Percentiles rank a stretch among this genome's conserved stretches.
Evolutionary conservation across 2,888 invertebrate genomes (phyloP).

Genomic region (Neria commutata): DNA sequence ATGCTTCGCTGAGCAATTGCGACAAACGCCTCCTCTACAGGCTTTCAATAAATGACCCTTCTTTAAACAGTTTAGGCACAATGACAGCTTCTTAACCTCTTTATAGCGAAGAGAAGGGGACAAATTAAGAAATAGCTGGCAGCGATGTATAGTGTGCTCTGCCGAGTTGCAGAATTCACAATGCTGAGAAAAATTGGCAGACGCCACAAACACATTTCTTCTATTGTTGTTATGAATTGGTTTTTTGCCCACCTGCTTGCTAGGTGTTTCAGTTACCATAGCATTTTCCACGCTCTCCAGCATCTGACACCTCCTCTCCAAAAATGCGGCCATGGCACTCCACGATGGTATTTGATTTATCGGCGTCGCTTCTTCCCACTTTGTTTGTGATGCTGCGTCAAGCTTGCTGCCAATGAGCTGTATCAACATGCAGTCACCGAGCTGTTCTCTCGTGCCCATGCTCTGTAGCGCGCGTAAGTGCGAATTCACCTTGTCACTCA

Average conservation of each 20-base stretch:
- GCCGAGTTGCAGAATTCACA: too few relatives aligned
- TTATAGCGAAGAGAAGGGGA: conserved; percentile 11
- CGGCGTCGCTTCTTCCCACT: conserved; percentile 20
- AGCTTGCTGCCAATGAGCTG: conserved; percentile 10
- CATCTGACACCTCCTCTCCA: conserved; percentile 21
- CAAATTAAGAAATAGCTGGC: not conserved
- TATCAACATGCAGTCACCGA: not conserved
- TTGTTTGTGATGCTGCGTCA: conserved; percentile 13
- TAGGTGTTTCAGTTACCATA: conserved; percentile 18
- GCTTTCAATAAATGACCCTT: conserved; percentile 25
- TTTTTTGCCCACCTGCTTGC: conserved; percentile 21
- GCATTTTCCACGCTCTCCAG: conserved; percentile 24
- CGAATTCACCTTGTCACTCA: conserved; percentile 18
- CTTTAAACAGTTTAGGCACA: conserved; percentile 32
- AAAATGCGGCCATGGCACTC: conserved; percentile 20
- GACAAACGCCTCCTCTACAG: conserved; percentile 27
- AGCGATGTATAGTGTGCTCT: not conserved
- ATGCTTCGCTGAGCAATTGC: conserved; percentile 26
- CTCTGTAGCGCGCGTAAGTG: conserved; percentile 23
- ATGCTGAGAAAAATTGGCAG: too few relatives aligned
- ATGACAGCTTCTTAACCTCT: conserved; percentile 16
- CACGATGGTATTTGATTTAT: conserved; percentile 17
- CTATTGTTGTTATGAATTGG: too few relatives aligned
- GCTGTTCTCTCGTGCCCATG: not conserved
- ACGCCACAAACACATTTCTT: too few relatives aligned